Base-by-base conservation (phyloP, 2,797 vertebrate genomes). In the Lacerta bilineata region DNA sequence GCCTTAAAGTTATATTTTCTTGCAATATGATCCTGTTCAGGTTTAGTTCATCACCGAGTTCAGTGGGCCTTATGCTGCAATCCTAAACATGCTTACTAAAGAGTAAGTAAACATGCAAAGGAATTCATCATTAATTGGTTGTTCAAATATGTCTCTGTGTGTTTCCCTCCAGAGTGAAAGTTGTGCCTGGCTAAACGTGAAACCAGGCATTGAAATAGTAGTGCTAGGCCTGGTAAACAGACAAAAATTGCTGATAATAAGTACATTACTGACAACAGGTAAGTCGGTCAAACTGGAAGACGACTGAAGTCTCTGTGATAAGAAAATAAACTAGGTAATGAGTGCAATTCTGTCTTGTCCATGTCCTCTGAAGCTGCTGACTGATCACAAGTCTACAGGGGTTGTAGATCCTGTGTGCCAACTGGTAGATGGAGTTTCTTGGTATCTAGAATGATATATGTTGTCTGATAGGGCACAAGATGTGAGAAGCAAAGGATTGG, bases 211-310 rank as follows among this genome's bases (percentile, higher is more conserved):
- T 91, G 89, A 88, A 88, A 0, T 10, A 84, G 90, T 68, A 43
- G 36, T 91, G 91, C 76, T 72, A 78, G 33, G 5, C 77, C 74
- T 89, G 79, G 85, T 84, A 91, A 92, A 91, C 46, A 33, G 87
- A 13, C 50, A 20, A 39, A 92, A 86, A 33, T 8, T 55, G 88
- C 90, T 10, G 77, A 4, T 13, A 83, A 87, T 23, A 7, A 5
- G 27, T 55, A 3, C 13, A 71, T 80, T 90, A 61, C 41, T 88
- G 85, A 61, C 71, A 68, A 15, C 23, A 79, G 25, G n/a, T 27
- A 69, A 79, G 46, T 25, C n/a, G 69, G 66, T 83, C 43, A 69
- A 80, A 79, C 43, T 69, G 64, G 8, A 55, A 5, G 43, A 50
- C 43, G 4, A 27, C 29, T 50, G 29, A 10, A 27, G 29, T 36